These are phyloP conservation scores for Ochlodes sylvanus DNA, from an alignment of 2,888 invertebrate species.

Conservation along the genomic window DNA sequence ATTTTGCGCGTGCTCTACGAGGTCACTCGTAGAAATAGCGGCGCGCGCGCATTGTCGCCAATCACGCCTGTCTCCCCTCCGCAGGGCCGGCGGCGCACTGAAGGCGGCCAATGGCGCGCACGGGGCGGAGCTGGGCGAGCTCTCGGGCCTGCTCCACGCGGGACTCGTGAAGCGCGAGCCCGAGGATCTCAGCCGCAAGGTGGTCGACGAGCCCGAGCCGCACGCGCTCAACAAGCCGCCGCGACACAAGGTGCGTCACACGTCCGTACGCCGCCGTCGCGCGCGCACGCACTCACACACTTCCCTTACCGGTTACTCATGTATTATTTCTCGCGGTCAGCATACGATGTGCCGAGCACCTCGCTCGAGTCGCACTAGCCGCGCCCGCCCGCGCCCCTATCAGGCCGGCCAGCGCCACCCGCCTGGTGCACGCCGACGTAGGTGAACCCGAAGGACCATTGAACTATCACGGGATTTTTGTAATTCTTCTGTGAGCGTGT, in stretches of 20 bases:
- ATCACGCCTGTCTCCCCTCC: constrained; percentile 85
- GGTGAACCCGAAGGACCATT: constrained; percentile 71
- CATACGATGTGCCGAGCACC: constrained; percentile 81
- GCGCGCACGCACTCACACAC: constrained; percentile 84
- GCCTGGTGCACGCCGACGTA: constrained; percentile 83
- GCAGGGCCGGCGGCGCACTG: constrained; percentile 86
- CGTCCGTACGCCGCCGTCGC: constrained; percentile 82
- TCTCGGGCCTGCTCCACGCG: constrained; percentile 86
- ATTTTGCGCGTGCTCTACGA: constrained; percentile 66
- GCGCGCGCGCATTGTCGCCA: constrained; percentile 76
- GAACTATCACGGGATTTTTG: constrained; percentile 57
- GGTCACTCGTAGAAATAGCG: constrained; percentile 52
- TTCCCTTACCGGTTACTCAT: constrained; percentile 81
- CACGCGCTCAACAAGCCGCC: constrained; percentile 87
- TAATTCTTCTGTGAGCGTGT: constrained; percentile 71
- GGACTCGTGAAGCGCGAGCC: constrained; percentile 92
- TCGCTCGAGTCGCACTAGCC: constrained; percentile 85
- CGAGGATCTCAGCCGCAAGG: constrained; percentile 91
- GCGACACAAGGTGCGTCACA: constrained; percentile 88
- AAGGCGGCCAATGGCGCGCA: constrained; percentile 88
- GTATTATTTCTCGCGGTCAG: constrained; percentile 85
- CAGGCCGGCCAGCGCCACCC: constrained; percentile 86
- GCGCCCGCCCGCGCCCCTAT: constrained; percentile 85
- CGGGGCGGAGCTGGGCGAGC: constrained; percentile 88
- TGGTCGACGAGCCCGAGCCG: constrained; percentile 85